A percentile compares a stretch with the other conserved stretches of the same genome.
phyloP scores from a whole-genome alignment of 2,797 vertebrate species.

The Anolis apletophallus region DNA sequence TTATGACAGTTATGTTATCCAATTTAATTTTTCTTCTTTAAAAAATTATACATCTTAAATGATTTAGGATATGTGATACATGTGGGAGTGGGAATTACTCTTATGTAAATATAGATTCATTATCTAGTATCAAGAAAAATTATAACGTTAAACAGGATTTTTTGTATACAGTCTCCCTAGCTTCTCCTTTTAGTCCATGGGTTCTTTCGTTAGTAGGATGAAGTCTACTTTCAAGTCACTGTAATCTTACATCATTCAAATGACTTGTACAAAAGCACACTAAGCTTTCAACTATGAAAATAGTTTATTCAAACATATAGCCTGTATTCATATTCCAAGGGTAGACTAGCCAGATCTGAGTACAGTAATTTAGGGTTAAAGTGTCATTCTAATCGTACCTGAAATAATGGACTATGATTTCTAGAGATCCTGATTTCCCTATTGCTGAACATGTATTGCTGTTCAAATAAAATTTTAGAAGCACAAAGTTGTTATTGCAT shows the following conservation, averaged over 20 bases:
- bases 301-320: background rate
- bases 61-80: background rate
- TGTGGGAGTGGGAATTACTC: too few species aligned
- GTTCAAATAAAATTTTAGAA: constrained; percentile 45
- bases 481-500: constrained; percentile 59
- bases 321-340: constrained; percentile 33
- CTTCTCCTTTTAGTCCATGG: background rate
- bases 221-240: background rate
- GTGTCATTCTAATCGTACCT: background rate
- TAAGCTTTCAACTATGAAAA: background rate
- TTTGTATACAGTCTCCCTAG: background rate
- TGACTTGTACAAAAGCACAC: background rate
- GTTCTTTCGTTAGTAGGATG: background rate
- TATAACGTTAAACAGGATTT: background rate
- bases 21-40: background rate
- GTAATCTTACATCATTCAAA: background rate
- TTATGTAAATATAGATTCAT: too few species aligned
- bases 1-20: background rate
- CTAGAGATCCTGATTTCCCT: constrained; percentile 28
- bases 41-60: background rate
- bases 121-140: background rate
- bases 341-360: background rate
- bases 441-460: constrained; percentile 39
- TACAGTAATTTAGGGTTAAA: background rate
- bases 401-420: constrained; percentile 42